Conservation (phyloP, 2,888 invertebrate species). For the Epinotia demarniana region DNA sequence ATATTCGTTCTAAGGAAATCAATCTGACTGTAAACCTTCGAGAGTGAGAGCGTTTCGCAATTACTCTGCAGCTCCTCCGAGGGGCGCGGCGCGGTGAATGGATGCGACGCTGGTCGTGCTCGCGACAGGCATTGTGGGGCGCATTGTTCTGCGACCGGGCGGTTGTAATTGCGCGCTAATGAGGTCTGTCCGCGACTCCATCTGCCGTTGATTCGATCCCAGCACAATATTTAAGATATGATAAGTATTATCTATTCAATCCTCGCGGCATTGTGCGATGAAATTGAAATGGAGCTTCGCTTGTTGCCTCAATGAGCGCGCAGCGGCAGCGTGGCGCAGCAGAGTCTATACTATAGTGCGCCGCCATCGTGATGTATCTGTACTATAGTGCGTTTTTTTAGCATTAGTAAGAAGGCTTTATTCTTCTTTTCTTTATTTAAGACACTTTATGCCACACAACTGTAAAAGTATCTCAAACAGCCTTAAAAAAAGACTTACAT, state of each 20-base stretch:
- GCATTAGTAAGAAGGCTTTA: no score
- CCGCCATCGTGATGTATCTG: no score
- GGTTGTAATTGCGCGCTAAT: constrained; percentile 43
- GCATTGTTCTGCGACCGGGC: constrained; percentile 45
- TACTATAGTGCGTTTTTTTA: no score
- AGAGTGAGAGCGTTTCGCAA: constrained; percentile 1
- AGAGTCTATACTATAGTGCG: no score
- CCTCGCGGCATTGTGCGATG: constrained; percentile 1
- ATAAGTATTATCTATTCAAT: constrained; percentile 3
- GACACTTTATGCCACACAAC: no score
- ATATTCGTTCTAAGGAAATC: no score
- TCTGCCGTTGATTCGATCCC: not conserved
- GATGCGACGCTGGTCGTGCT: constrained; percentile 38
- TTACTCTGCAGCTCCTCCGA: not conserved
- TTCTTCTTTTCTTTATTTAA: no score
- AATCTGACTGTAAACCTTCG: not conserved
- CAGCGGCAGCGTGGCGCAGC: no score
- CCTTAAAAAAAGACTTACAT: no score
- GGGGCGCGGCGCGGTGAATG: not conserved
- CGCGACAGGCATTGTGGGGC: constrained; percentile 48
- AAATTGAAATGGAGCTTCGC: not conserved
- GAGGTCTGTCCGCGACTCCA: constrained; percentile 6
- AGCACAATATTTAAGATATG: not conserved
- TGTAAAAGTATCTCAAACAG: no score
- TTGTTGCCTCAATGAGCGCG: not conserved